Base-by-base conservation (phyloP, 2,888 invertebrate genomes). In the Nymphalis c-album region DNA sequence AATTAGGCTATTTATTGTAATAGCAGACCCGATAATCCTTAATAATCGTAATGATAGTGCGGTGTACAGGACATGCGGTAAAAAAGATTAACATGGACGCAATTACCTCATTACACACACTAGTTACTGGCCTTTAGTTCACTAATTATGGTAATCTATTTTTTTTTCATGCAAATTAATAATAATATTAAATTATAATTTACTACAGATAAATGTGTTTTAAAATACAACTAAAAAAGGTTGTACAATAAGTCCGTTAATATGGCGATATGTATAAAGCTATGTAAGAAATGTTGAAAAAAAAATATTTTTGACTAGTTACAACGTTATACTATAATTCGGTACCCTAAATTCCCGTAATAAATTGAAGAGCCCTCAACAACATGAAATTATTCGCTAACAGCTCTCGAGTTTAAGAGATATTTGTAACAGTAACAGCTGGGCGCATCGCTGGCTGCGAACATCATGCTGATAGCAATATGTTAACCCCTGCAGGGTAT, bases 1-100 rank as follows among this genome's bases (percentile, higher is more conserved):
- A 90, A 91, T 90, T 91, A 88, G 84, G 79, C 84, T 85, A 81
- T 85, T 83, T 80, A 77, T 80, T 75, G 75, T 85, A 87, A 85
- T 84, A 70, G 75, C 66, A 70, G 71, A 69, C 68, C 68, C 74
- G 69, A 71, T 74, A 85, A 87, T 85, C 83, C 81, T 75, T 51
- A 65, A 61, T 79, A 77, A 77, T 80, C 75, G 70, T 85, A 82
- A 85, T 85, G 75, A 81, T 74, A 77, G 76, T 77, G 79, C 68
- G 79, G 77, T 75, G 69, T 26, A 51, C 58, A 63, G 63, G 55
- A 61, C 60, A 64, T 50, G 66, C 60, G 66, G 74, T 74, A 69
- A 74, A 73, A 66, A 71, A 67, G 64, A 68, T 67, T 45, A 58
- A 46, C 16, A 71, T 71, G 18, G 31, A 20, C 31, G 18, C 60